Evolutionary conservation across 2,797 vertebrate species (phyloP).

Genomic region (Rhinatrema bivittatum): DNA sequence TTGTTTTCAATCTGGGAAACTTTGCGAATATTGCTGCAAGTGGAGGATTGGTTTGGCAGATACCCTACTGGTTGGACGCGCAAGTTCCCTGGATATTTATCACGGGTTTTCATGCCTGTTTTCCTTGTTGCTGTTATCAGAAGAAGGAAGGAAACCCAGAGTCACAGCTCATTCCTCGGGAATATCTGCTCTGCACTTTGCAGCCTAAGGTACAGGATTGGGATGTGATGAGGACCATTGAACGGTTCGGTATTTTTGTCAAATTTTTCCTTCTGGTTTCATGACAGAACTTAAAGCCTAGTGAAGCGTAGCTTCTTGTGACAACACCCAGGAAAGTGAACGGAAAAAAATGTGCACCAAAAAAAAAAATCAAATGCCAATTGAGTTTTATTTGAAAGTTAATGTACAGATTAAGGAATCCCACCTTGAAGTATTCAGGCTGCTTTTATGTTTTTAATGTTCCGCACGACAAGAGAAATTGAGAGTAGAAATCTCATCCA

Average conservation of each 20-base stretch:
- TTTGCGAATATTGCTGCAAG: slow-evolving; percentile 43
- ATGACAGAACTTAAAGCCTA: not conserved
- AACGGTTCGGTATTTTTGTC: not conserved
- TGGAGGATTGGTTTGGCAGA: slow-evolving; percentile 22
- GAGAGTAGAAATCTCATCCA: too few relatives aligned
- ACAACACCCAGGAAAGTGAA: too few relatives aligned
- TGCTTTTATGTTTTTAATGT: too few relatives aligned
- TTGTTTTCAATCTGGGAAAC: slow-evolving; percentile 33
- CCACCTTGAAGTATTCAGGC: too few relatives aligned
- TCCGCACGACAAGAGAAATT: too few relatives aligned
- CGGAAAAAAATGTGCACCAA: too few relatives aligned
- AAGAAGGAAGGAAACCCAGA: slow-evolving; percentile 17
- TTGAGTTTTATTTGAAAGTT: too few relatives aligned
- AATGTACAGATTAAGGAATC: too few relatives aligned
- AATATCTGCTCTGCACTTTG: not conserved
- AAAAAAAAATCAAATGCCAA: too few relatives aligned
- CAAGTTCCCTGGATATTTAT: slow-evolving; percentile 14
- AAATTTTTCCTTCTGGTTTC: not conserved
- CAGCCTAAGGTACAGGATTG: slow-evolving; percentile 10
- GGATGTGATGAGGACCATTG: not conserved
- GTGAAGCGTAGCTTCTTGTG: not conserved
- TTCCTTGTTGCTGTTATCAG: too few relatives aligned
- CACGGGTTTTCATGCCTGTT: too few relatives aligned
- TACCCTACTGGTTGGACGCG: slow-evolving; percentile 8
- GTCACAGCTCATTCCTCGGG: not conserved